Evolutionary conservation across 2,888 invertebrate species (phyloP).

Genomic region (Machimus atricapillus): DNA sequence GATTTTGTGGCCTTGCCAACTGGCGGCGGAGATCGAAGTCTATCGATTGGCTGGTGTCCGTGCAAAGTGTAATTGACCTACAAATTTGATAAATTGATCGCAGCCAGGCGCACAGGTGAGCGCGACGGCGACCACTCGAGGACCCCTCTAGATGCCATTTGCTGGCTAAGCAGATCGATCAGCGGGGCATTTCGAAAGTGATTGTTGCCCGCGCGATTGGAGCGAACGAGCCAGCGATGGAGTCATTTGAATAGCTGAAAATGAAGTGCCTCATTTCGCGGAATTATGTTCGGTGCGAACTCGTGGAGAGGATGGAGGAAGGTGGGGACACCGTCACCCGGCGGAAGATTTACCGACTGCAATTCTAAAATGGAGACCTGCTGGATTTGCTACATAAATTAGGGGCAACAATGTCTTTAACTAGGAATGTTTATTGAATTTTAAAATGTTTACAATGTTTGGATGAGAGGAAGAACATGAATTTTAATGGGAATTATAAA

Average conservation of each 20-base stretch:
- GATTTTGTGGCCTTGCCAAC: neutral
- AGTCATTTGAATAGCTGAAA: neutral
- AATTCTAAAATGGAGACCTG: neutral
- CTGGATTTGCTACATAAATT: neutral
- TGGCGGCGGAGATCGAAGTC: neutral
- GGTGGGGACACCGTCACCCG: neutral
- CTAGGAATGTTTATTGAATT: neutral
- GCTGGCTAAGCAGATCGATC: neutral
- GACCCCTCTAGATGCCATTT: neutral
- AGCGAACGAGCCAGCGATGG: neutral
- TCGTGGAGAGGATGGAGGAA: neutral
- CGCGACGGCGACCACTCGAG: neutral
- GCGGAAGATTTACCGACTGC: neutral
- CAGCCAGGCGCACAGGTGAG: constrained; percentile 1
- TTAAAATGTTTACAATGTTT: neutral
- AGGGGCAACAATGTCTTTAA: neutral
- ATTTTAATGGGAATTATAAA: neutral
- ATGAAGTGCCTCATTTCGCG: neutral
- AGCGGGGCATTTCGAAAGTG: constrained; percentile 18
- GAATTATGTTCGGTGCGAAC: neutral
- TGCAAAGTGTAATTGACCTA: constrained; percentile 28
- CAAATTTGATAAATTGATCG: constrained; percentile 31
- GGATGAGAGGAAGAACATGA: neutral
- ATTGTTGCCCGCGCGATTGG: constrained; percentile 13
- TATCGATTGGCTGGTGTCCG: constrained; percentile 29